Evolutionary conservation across 2,113 vertebrate species (phyloP), one percentile per base, ranked within the genome.

Genomic region (Vulpes lagopus): DNA sequence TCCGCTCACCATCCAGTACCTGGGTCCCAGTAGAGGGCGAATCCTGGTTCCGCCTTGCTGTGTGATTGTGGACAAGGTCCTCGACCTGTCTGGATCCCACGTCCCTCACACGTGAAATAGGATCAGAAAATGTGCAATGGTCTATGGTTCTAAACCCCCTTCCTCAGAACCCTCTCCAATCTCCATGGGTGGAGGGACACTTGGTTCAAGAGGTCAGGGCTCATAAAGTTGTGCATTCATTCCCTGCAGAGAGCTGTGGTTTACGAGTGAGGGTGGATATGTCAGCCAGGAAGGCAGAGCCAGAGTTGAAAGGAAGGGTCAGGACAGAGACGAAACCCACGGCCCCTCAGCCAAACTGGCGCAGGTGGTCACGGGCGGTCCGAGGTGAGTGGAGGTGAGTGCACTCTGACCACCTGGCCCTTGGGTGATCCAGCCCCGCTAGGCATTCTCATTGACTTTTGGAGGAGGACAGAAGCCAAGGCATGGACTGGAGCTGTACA

Each of bases 181-280:
- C 8, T 12, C 10, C n/a, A 38, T 57, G 35, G 67, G 43, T 22
- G n/a, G 38, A 79, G 11, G 7, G 27, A 38, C 27, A 19, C 51
- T 8, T 51, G 57, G 67, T 35, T 57, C 62, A 11, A 27, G 0
- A 32, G 8, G 6, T 8, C 2, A 8, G 15, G 1, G 0, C 5
- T 43, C 35, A 23, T 10, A 27, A 32, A 5, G 19, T 53, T 94
- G 38, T 51, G 30, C 0, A 1, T 51, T 55, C n/a, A 3, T 43
- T 49, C 11, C 32, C 30, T 30, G 27, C 32, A 38, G 57, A 67
- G 14, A 62, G 38, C 16, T 35, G 8, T 43, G 74, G 74, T n/a
- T 57, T 57, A 27, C 9, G 83, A n/a, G 15, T 0, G 12, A 81
- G 5, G 64, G 22, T 17, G 38, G 5, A 2, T 43, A 30, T 38